Base-by-base conservation (phyloP, 2,888 invertebrate genomes). In the Metacarcinus magister region DNA sequence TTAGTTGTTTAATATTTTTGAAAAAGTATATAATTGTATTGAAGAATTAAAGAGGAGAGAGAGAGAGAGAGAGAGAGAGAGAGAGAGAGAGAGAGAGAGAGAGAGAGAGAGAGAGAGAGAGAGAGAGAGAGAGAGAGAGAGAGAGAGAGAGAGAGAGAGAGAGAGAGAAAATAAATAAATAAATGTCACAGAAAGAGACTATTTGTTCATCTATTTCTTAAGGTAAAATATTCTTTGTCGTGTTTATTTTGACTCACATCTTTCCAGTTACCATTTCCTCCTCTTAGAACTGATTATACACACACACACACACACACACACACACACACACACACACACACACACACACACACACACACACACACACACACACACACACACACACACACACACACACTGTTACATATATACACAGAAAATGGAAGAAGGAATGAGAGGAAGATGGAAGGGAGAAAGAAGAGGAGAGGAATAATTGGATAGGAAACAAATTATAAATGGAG, bases 311-410 rank as follows among this genome's bases (percentile, higher is more conserved):
- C 92, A 92, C 92, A 92, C 44, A 92, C 92, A 46, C 46, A 46
- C 92, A 92, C 46, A 92, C 92, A 92, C 92, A 92, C 46, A 92
- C 92, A 48, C 44, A 92, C 92, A 92, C 46, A n/a, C 92, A 48
- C 54, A 48, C 46, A n/a, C 92, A 48, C 92, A 48, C 92, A 48
- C 54, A 48, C 46, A n/a, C 46, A 48, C 46, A 48, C 46, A 92
- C 92, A 92, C 46, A 92, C 92, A 92, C 46, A 92, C 92, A 92
- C 46, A 92, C 92, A n/a, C 54, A 60, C 60, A 93, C 93, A 93
- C 60, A 93, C 93, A 93, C 93, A 93, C 93, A 93, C 93, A 93
- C 92, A 93, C 92, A 93, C 92, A 93, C 92, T 60, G 60, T 60
- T 67, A 93, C 92, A 93, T 39, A 60, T 67, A 93, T 67, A 60